These are phyloP conservation scores for Epicauta chinensis DNA, from an alignment of 1,140 invertebrate genomes.

Conservation along the genomic window DNA sequence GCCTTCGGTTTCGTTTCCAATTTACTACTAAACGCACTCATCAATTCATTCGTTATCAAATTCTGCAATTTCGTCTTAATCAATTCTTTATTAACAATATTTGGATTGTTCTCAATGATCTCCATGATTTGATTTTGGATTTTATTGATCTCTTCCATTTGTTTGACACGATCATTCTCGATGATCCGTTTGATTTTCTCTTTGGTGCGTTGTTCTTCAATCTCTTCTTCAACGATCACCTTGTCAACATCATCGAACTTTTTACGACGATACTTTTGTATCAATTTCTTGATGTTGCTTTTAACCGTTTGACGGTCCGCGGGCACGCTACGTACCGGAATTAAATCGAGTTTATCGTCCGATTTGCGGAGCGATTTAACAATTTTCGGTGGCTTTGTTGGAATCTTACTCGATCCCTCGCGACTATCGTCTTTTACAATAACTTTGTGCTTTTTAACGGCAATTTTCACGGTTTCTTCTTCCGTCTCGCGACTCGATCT, in stretches of 20 bases:
- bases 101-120: conserved; percentile 35
- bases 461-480: background rate
- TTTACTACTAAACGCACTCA: conserved; percentile 27
- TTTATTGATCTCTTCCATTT: conserved; percentile 33
- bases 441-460: background rate
- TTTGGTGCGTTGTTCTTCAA: conserved; percentile 14
- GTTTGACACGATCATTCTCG: conserved; percentile 25
- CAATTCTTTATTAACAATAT: conserved; percentile 38
- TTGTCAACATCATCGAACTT: conserved; percentile 23
- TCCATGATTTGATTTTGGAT: conserved; percentile 34
- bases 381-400: too few species aligned
- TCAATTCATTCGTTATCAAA: conserved; percentile 31
- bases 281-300: conserved; percentile 31
- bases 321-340: too few species aligned
- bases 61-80: conserved; percentile 31
- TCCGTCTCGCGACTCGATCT: background rate
- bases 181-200: conserved; percentile 28
- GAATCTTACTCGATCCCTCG: too few species aligned
- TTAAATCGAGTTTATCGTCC: too few species aligned
- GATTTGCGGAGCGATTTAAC: too few species aligned
- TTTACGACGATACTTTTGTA: conserved; percentile 32
- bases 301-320: conserved; percentile 26
- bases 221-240: background rate
- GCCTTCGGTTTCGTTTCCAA: conserved; percentile 16
- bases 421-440: too few species aligned